Conservation (phyloP, 2,113 vertebrate species). For the Campylorhamphus procurvoides region DNA sequence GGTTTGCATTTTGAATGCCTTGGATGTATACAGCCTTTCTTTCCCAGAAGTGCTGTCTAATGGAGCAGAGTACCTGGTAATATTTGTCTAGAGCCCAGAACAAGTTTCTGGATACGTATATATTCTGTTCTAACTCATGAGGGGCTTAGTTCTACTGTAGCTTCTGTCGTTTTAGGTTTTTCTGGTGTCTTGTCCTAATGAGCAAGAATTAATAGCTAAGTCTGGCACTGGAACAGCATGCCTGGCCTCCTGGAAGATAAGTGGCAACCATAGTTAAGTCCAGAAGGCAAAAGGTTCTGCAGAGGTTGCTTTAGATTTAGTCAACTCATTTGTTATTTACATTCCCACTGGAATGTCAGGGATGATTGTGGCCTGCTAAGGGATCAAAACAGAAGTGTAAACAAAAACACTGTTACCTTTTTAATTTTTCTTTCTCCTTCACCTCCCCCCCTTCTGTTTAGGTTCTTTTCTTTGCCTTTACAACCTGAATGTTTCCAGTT, state of each 20-base stretch:
- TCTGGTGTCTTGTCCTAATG: neutral
- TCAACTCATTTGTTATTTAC: neutral
- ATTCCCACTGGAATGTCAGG: neutral
- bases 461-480: slow-evolving; percentile 81
- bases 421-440: neutral
- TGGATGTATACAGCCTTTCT: neutral
- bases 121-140: neutral
- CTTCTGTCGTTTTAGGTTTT: neutral
- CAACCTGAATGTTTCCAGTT: slow-evolving; percentile 70
- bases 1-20: neutral
- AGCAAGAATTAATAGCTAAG: neutral
- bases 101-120: neutral
- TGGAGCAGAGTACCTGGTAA: neutral
- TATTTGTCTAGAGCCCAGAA: neutral
- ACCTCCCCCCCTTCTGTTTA: slow-evolving; percentile 19
- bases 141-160: neutral
- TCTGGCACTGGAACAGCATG: neutral
- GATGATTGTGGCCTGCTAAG: neutral
- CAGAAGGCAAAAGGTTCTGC: neutral
- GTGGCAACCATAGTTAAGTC: neutral
- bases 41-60: neutral
- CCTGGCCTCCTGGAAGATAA: neutral
- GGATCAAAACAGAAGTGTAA: neutral
- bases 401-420: neutral
- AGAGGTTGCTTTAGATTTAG: neutral